Evolutionary conservation across 2,888 invertebrate genomes (phyloP).

Genomic region (Lasioglossum morio): DNA sequence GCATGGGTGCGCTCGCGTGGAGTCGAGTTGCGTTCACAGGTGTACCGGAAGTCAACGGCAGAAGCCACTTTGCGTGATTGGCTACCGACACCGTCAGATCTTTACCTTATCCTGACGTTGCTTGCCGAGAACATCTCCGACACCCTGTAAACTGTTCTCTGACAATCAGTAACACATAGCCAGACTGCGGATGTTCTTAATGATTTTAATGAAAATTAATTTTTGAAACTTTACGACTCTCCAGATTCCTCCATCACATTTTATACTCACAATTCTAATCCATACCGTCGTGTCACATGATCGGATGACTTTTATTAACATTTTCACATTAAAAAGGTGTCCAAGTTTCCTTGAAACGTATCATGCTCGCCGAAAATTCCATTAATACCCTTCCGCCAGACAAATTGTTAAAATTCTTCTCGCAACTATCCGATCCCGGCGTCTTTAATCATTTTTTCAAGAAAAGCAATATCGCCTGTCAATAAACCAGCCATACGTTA

Average conservation of each 20-base stretch:
- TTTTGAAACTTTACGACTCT: too few species aligned
- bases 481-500: background rate
- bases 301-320: background rate
- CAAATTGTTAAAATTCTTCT: background rate
- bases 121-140: conserved; percentile 41
- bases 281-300: too few species aligned
- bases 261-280: background rate
- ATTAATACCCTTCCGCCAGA: background rate
- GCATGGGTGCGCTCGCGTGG: conserved; percentile 26
- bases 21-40: conserved; percentile 29
- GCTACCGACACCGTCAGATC: conserved; percentile 70
- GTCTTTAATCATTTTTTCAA: background rate
- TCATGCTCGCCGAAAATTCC: background rate
- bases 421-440: background rate
- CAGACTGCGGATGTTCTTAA: too few species aligned
- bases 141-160: conserved; percentile 16
- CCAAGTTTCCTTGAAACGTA: background rate
- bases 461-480: background rate
- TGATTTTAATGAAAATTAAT: too few species aligned
- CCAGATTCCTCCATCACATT: background rate
- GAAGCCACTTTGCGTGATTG: conserved; percentile 78
- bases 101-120: conserved; percentile 58
- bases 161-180: background rate
- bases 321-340: background rate
- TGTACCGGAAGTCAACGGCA: conserved; percentile 56